phyloP scores from a whole-genome alignment of 2,113 vertebrate species.

The Oryzias javanicus region DNA sequence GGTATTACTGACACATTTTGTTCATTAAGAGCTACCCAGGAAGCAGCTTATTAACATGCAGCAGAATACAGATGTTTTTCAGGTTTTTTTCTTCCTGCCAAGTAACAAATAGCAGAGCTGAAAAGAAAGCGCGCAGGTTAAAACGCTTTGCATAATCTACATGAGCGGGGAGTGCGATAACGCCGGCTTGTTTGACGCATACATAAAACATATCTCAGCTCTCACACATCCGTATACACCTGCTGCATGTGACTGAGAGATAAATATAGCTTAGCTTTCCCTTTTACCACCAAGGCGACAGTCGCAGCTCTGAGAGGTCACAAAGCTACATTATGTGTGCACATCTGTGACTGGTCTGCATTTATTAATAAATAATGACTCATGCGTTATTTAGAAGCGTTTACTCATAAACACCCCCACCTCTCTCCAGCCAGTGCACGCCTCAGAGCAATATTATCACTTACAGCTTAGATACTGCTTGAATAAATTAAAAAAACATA shows the following conservation, averaged over 20 bases:
- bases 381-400: conserved; percentile 65
- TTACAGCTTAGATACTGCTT: not conserved
- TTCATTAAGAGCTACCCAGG: not conserved
- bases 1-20: not conserved
- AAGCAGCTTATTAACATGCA: conserved; percentile 1
- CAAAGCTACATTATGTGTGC: conserved; percentile 4
- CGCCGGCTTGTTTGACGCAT: conserved; percentile 12
- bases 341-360: conserved; percentile 7
- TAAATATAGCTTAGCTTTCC: conserved; percentile 47
- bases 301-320: conserved; percentile 46
- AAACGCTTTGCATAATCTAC: conserved; percentile 20
- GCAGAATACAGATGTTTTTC: not conserved
- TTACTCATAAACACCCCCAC: conserved; percentile 51
- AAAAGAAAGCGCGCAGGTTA: conserved; percentile 6
- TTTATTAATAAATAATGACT: conserved; percentile 66
- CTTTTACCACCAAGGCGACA: conserved; percentile 34
- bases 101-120: conserved; percentile 2
- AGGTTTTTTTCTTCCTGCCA: not conserved
- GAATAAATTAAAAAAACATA: too few species aligned
- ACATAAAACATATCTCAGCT: conserved; percentile 34
- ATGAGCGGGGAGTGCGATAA: conserved; percentile 10
- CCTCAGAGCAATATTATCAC: conserved; percentile 8
- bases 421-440: conserved; percentile 1
- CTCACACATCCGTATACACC: conserved; percentile 5
- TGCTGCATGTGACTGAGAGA: conserved; percentile 18